Evolutionary conservation across 2,888 invertebrate species (phyloP).

Genomic region (Zaprionus obscuricornis): DNA sequence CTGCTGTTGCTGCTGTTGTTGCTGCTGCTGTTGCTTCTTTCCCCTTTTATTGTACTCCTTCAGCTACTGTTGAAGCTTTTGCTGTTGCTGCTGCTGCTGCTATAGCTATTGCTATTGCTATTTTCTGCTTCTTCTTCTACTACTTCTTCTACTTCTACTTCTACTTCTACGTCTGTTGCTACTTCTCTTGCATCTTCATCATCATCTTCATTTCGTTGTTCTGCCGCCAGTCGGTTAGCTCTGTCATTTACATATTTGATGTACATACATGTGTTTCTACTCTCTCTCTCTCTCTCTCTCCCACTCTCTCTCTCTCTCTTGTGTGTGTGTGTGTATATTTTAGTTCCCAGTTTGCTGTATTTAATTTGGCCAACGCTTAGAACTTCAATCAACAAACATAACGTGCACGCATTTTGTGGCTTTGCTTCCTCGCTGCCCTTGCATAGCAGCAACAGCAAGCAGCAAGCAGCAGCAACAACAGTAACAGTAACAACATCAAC

Average conservation of each 20-base stretch:
- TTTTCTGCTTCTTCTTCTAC: constrained; percentile 1
- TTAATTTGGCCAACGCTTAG: constrained; percentile 44
- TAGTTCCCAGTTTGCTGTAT: constrained; percentile 28
- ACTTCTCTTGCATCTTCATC: neutral
- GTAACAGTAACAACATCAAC: constrained; percentile 4
- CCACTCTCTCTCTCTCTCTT: neutral
- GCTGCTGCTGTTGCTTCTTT: too few relatives aligned
- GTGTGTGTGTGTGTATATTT: constrained; percentile 5
- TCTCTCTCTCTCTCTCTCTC: neutral
- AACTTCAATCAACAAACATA: constrained; percentile 61
- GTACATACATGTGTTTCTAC: neutral
- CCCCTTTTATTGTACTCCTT: too few relatives aligned
- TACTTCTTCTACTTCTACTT: too few relatives aligned
- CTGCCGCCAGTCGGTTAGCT: constrained; percentile 16
- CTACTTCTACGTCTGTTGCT: too few relatives aligned
- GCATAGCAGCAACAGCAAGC: neutral
- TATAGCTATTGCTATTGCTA: neutral
- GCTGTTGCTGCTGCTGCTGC: too few relatives aligned
- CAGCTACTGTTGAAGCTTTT: too few relatives aligned
- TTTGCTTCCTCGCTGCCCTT: neutral
- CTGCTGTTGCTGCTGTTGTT: neutral
- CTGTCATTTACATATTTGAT: constrained; percentile 41
- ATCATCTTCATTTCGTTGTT: neutral
- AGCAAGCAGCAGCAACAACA: too few relatives aligned
- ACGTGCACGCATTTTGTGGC: constrained; percentile 53